These are phyloP conservation scores for Drosophila demipolita DNA, from an alignment of 2,888 invertebrate species.

Conservation along the genomic window DNA sequence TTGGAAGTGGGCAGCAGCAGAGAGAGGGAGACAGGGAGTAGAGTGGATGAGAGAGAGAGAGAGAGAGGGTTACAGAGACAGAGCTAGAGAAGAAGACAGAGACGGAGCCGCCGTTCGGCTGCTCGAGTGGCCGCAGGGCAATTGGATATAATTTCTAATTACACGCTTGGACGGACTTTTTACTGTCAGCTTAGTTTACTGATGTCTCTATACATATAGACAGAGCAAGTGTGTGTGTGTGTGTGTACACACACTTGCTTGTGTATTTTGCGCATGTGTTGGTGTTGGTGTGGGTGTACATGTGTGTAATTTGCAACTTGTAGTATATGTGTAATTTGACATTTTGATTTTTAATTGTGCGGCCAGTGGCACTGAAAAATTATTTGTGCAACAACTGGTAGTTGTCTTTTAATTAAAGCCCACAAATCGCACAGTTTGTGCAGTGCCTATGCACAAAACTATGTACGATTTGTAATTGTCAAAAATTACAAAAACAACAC, in stretches of 20 bases:
- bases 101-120: slow-evolving; percentile 51
- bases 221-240: slow-evolving; percentile 8
- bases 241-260: slow-evolving; percentile 3
- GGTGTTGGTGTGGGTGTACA: slow-evolving; percentile 12
- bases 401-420: slow-evolving; percentile 66
- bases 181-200: slow-evolving; percentile 81
- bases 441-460: neutral
- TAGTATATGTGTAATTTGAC: slow-evolving; percentile 75
- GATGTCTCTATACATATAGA: slow-evolving; percentile 74
- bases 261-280: slow-evolving; percentile 42
- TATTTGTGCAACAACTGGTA: slow-evolving; percentile 50
- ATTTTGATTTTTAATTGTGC: slow-evolving; percentile 79
- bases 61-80: neutral
- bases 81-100: neutral
- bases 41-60: neutral
- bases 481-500: slow-evolving; percentile 69
- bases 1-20: slow-evolving; percentile 24
- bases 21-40: neutral
- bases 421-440: slow-evolving; percentile 7
- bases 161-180: slow-evolving; percentile 83
- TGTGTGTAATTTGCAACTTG: slow-evolving; percentile 76
- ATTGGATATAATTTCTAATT: slow-evolving; percentile 85
- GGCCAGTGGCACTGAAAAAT: slow-evolving; percentile 71
- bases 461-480: slow-evolving; percentile 58
- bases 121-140: slow-evolving; percentile 82